phyloP scores from a whole-genome alignment of 2,797 vertebrate species.

The Anolis apletophallus region DNA sequence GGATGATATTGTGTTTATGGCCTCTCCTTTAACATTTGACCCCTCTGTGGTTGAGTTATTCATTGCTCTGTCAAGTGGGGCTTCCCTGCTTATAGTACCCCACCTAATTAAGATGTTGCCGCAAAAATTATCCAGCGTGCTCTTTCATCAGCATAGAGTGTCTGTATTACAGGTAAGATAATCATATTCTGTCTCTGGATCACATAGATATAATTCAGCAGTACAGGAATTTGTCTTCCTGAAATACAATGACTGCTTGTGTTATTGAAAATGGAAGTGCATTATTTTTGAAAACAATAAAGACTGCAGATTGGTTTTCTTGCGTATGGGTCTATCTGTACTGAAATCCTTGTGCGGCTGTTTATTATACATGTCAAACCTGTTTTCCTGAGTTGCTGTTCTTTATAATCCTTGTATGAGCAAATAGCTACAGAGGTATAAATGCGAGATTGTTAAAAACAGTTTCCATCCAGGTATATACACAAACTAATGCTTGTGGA shows the following conservation, averaged over 20 bases:
- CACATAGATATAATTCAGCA: neutral
- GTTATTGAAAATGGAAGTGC: no score
- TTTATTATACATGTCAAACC: no score
- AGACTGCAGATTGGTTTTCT: neutral
- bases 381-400: no score
- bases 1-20: conserved; percentile 89
- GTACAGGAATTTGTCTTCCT: neutral
- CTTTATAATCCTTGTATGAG: no score
- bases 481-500: no score
- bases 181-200: neutral
- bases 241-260: neutral
- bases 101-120: conserved; percentile 86
- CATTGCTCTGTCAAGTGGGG: conserved; percentile 88
- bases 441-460: no score
- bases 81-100: conserved; percentile 89
- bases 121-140: conserved; percentile 78
- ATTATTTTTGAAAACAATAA: neutral
- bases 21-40: conserved; percentile 95
- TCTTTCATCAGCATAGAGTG: conserved; percentile 85
- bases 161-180: conserved; percentile 89
- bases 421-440: no score
- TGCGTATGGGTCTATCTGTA: neutral
- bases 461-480: no score
- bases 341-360: no score
- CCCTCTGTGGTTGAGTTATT: conserved; percentile 96